These are phyloP conservation scores for Cervus canadensis DNA, from an alignment of 2,113 vertebrate species.

Conservation along the genomic window DNA sequence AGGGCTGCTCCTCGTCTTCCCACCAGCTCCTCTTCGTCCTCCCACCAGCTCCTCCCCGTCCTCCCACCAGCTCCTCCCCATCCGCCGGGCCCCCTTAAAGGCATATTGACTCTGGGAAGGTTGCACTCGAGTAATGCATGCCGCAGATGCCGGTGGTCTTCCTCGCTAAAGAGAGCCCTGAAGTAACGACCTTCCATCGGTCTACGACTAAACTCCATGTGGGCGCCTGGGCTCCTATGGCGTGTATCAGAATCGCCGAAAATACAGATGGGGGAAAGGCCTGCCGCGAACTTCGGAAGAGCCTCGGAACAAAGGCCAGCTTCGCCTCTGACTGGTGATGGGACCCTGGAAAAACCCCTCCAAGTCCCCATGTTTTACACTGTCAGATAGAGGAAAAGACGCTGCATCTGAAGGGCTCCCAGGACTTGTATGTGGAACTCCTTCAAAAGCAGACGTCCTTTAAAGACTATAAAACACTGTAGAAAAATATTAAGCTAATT, in stretches of 20 bases:
- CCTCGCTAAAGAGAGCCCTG: neutral
- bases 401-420: neutral
- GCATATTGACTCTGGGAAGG: neutral
- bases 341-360: neutral
- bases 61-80: neutral
- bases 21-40: neutral
- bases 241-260: neutral
- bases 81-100: neutral
- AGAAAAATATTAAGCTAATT: constrained; percentile 41
- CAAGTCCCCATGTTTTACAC: neutral
- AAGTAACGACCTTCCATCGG: neutral
- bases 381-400: neutral
- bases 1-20: neutral
- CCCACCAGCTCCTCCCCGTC: neutral
- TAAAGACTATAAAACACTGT: neutral
- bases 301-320: neutral
- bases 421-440: neutral
- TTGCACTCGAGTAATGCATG: neutral
- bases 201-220: neutral
- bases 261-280: neutral
- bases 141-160: neutral
- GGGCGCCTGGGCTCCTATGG: neutral
- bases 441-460: neutral
- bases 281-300: neutral
- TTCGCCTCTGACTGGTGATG: neutral